Base-by-base conservation (phyloP, 2,113 vertebrate genomes). In the Phylloscopus whistleri region DNA sequence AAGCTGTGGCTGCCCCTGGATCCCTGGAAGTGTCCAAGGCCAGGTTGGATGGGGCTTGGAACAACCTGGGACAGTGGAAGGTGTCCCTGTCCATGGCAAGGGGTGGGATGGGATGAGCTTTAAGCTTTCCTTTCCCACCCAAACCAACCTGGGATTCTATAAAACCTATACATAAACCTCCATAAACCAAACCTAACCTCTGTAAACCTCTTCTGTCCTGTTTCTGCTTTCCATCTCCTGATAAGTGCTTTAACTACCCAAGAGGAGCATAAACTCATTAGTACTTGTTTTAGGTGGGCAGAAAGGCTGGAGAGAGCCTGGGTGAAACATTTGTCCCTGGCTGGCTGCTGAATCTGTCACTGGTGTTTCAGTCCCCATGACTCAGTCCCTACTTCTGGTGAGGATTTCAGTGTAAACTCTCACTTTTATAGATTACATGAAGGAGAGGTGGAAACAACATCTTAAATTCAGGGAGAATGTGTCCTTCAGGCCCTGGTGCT, bases 21-120 rank as follows among this genome's bases (percentile, higher is more conserved):
- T 26, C 31, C 68, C 60, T 74, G 28, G 27, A 2, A 41, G 14
- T 53, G 53, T 2, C 62, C 62, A 35, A 37, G 37, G 15, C 12
- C 37, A 16, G 27, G 12, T 0, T 81, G 59, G 58, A 80, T 0
- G 0, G 69, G 1, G 20, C n/a, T 82, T n/a, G 62, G 20, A 82
- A 13, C 20, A 48, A 0, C 16, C 24, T 68, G 39, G 39, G 7
- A 2, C 0, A 10, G 24, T 12, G 53, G 20, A 2, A 82, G 11
- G 11, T 46, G 62, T 74, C 23, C 18, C 52, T 52, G 44, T 18
- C 13, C 27, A 3, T 14, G 44, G 33, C 37, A 66, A 22, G 16
- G 16, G 11, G 2, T 43, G 18, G 68, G 0, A 15, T 27, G 17
- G 28, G 24, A 7, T 68, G 62, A 3, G 3, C 7, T 53, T n/a